phyloP scores from a whole-genome alignment of 2,888 invertebrate genomes.

The Eristalinus sepulchralis region DNA sequence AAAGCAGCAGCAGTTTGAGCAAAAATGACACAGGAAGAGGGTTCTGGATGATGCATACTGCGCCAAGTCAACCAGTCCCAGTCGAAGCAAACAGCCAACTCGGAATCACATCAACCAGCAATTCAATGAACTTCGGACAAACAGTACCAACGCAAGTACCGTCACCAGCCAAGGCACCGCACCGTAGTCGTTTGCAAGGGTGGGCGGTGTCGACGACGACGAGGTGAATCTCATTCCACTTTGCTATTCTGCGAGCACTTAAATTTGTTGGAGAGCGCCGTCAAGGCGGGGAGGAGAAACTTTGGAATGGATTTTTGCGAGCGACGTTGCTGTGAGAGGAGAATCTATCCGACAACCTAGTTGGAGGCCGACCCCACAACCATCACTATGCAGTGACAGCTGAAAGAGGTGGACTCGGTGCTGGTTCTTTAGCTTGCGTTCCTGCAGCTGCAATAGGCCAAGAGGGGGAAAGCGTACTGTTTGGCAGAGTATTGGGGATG shows the following conservation, averaged over 20 bases:
- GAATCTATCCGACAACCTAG: constrained; percentile 59
- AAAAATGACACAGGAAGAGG: constrained; percentile 62
- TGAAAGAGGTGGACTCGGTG: constrained; percentile 46
- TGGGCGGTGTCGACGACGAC: constrained; percentile 24
- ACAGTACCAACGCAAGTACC: constrained; percentile 1
- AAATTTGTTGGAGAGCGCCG: constrained; percentile 57
- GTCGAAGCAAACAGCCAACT: constrained; percentile 10
- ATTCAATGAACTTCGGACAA: constrained; percentile 66
- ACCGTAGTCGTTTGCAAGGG: not conserved
- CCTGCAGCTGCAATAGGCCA: not conserved
- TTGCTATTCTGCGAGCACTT: constrained; percentile 63
- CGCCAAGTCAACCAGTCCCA: constrained; percentile 25
- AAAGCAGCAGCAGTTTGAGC: constrained; percentile 11
- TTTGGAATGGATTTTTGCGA: constrained; percentile 56
- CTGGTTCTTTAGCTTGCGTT: constrained; percentile 14
- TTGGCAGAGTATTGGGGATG: constrained; percentile 44
- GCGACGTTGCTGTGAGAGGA: constrained; percentile 4
- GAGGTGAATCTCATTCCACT: constrained; percentile 59
- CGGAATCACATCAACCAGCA: constrained; percentile 46
- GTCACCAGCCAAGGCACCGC: constrained; percentile 1
- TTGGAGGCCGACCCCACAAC: constrained; percentile 38
- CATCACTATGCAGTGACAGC: constrained; percentile 53
- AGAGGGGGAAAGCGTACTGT: constrained; percentile 19
- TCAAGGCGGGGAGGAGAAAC: not conserved
- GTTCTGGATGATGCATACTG: constrained; percentile 60